A percentile compares a stretch with the other conserved stretches of the same genome.
These are phyloP conservation scores for Anser cygnoides DNA, from an alignment of 2,113 vertebrate genomes.

Conservation along the genomic window DNA sequence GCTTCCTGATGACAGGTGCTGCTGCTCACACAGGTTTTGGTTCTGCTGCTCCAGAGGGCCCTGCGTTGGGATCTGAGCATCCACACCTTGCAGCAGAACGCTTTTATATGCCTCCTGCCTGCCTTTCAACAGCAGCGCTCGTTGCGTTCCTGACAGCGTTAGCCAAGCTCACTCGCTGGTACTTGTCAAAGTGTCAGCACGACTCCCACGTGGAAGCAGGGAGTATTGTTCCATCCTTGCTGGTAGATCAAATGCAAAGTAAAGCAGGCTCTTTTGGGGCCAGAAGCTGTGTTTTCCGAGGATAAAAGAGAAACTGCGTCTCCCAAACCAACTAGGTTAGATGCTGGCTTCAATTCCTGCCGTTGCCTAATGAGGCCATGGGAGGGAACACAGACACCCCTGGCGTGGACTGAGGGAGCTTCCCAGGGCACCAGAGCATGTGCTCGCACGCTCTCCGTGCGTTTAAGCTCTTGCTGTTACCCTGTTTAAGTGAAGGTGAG, in stretches of 20 bases:
- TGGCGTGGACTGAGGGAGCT: background rate
- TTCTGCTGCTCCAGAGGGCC: background rate
- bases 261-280: background rate
- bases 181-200: background rate
- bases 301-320: background rate
- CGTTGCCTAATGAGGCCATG: background rate
- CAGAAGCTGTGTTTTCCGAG: background rate
- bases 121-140: background rate
- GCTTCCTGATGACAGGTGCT: background rate
- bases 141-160: rapidly evolving
- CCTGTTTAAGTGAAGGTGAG: too few relatives aligned
- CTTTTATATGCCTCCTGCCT: background rate
- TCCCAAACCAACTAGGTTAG: background rate
- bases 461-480: background rate
- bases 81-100: rapidly evolving
- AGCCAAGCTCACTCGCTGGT: background rate
- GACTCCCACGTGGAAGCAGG: background rate
- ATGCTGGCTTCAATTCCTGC: background rate
- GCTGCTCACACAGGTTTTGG: background rate
- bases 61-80: background rate
- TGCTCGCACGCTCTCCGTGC: rapidly evolving
- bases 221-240: background rate
- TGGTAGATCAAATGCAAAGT: background rate
- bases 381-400: background rate
- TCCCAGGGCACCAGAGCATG: background rate